A percentile compares a stretch with the other conserved stretches of the same genome.
Evolutionary conservation across 2,113 vertebrate species (phyloP).

Genomic region (Burhinus oedicnemus): DNA sequence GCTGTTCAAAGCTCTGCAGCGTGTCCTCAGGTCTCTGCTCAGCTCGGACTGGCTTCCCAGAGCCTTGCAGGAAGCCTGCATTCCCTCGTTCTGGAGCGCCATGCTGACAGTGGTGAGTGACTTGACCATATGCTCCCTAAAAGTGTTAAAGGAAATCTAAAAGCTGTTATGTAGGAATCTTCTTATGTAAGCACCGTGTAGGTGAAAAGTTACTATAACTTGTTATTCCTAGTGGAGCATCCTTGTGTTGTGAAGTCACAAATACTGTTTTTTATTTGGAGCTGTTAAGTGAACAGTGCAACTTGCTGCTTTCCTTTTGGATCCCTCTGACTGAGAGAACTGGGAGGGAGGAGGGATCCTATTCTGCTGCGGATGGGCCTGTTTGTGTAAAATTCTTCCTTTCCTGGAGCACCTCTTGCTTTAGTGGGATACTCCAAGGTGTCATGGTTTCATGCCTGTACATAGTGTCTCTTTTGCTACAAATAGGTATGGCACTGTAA

Average conservation of each 20-base stretch:
- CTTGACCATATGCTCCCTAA: neutral
- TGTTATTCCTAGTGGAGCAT: neutral
- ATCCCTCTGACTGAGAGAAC: neutral
- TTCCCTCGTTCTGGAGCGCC: rapidly evolving
- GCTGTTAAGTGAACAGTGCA: neutral
- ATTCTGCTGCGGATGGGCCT: neutral
- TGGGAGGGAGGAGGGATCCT: neutral
- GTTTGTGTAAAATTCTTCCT: neutral
- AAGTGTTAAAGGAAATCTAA: neutral
- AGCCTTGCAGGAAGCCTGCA: neutral
- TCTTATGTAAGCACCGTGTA: neutral
- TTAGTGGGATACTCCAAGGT: neutral
- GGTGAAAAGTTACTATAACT: neutral
- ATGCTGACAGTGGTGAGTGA: neutral
- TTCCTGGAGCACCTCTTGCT: neutral
- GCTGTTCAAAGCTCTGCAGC: neutral
- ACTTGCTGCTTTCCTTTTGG: neutral
- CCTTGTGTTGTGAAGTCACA: rapidly evolving
- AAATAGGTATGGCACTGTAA: neutral
- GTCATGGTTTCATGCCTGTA: neutral
- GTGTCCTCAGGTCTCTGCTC: neutral
- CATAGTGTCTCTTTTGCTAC: neutral
- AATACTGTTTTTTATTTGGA: neutral
- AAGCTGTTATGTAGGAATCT: neutral
- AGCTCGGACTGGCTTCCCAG: neutral